Percentiles rank a stretch among this genome's conserved stretches.
Evolutionary conservation across 2,888 invertebrate genomes (phyloP).

Genomic region (Campopleginae sp.): DNA sequence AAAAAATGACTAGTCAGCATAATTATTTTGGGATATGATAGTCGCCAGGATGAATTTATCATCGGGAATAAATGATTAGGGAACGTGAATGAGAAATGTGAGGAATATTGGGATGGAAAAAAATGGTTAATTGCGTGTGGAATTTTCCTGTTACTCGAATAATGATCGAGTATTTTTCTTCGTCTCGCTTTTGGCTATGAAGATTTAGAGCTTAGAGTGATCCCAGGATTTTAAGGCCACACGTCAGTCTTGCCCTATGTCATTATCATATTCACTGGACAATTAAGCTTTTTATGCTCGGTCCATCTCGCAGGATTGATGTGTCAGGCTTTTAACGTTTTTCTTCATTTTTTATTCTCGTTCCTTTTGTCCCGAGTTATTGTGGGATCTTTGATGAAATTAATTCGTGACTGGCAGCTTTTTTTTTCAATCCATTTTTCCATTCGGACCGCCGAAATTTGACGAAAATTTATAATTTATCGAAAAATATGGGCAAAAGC

Average conservation of each 20-base stretch:
- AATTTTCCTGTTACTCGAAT: not conserved
- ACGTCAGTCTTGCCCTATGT: constrained; percentile 11
- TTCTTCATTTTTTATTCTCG: constrained; percentile 6
- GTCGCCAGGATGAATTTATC: not conserved
- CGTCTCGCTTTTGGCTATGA: constrained; percentile 19
- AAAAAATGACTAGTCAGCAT: not conserved
- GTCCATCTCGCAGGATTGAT: constrained; percentile 32
- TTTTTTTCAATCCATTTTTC: not conserved
- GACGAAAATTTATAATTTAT: too few relatives aligned
- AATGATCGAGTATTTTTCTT: constrained; percentile 23
- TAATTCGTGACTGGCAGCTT: not conserved
- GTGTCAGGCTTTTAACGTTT: constrained; percentile 4
- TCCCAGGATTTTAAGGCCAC: constrained; percentile 31
- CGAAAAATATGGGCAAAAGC: too few relatives aligned
- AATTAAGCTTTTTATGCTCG: constrained; percentile 39
- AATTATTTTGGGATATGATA: not conserved
- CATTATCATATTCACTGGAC: constrained; percentile 40
- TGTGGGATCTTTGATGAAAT: not conserved
- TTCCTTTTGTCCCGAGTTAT: constrained; percentile 20
- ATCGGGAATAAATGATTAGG: not conserved
- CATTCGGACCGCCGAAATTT: not conserved
- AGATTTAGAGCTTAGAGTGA: constrained; percentile 9
- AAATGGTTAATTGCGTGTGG: constrained; percentile 9
- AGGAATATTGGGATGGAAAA: not conserved
- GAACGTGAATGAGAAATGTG: not conserved